Percentiles rank a stretch among this genome's conserved stretches.
Evolutionary conservation across 2,888 invertebrate species (phyloP).

Genomic region (Trissolcus japonicus): DNA sequence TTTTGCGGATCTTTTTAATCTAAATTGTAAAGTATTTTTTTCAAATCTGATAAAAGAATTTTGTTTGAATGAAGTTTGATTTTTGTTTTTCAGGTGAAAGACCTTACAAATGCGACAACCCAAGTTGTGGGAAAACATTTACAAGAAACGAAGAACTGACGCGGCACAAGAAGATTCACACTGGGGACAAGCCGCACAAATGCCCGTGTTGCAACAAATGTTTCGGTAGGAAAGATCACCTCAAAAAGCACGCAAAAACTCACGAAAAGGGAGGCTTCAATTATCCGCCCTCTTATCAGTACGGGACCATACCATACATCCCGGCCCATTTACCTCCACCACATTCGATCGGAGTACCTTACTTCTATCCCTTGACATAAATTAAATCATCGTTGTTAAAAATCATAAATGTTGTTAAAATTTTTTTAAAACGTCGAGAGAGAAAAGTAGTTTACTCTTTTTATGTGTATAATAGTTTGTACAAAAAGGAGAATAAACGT

Average conservation of each 20-base stretch:
- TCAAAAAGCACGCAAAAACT: slow-evolving; percentile 94
- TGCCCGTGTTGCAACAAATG: slow-evolving; percentile 93
- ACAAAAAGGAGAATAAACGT: neutral
- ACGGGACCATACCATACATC: slow-evolving; percentile 40
- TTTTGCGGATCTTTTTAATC: no score
- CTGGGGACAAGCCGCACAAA: slow-evolving; percentile 89
- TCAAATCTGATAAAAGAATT: no score
- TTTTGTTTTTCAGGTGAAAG: slow-evolving; percentile 81
- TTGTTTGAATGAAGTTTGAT: no score
- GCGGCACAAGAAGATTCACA: slow-evolving; percentile 93
- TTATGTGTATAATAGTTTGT: no score
- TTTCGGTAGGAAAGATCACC: slow-evolving; percentile 94
- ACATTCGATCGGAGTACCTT: slow-evolving; percentile 16
- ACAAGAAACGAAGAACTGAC: slow-evolving; percentile 95
- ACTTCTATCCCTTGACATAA: slow-evolving; percentile 60
- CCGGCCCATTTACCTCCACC: slow-evolving; percentile 10
- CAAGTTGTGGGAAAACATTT: slow-evolving; percentile 91
- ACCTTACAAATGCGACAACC: slow-evolving; percentile 91
- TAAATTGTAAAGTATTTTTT: no score
- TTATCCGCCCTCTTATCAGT: slow-evolving; percentile 60
- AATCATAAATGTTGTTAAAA: neutral
- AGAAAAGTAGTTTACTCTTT: neutral
- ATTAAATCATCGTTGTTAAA: no score
- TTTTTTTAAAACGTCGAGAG: neutral
- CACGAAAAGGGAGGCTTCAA: slow-evolving; percentile 77